Base-by-base conservation (phyloP, 2,888 invertebrate species). In the Cataglyphis rosenhaueri region DNA sequence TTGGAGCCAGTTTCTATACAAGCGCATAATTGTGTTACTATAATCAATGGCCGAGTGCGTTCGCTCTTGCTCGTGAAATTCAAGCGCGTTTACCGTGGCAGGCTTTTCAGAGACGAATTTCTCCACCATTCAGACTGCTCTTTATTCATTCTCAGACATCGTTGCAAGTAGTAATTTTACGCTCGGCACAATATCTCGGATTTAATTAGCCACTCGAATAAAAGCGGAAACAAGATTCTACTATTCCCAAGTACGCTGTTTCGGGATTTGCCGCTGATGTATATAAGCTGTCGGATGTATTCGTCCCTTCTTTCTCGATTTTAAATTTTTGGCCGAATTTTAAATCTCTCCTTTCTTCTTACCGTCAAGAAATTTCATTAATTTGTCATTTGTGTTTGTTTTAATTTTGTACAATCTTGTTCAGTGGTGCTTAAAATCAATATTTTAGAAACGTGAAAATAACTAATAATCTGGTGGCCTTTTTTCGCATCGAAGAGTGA, bases 171-270 rank as follows among this genome's bases (percentile, higher is more conserved):
- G 86, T 87, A 86, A 89, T 89, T 89, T 89, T 89, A 85, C 84
- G 88, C 89, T 83, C 83, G 78, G 86, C 81, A 85, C 89, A 88
- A 89, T 88, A 85, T 87, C 86, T 66, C 85, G 83, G 88, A 89
- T 89, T 89, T 89, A 89, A 89, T 89, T 89, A 89, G 89, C 88
- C 84, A 86, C 86, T 88, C 85, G 88, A 89, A 86, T 84, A 83
- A 78, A 85, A 83, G 83, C 86, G 84, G 86, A 85, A 86, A 89
- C 89, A 89, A 88, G 89, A 86, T 84, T 81, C 76, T 64, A 70
- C 83, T 62, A 29, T 81, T 75, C 59, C 74, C 71, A 9, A 62
- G 57, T 62, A 52, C 44, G 55, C 68, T 55, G 52, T 83, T 83
- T 48, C 71, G 52, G 35, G 41, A 84, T 76, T 82, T 85, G 84